Conservation (phyloP, 2,797 vertebrate species). For the Cyprinella venusta region DNA sequence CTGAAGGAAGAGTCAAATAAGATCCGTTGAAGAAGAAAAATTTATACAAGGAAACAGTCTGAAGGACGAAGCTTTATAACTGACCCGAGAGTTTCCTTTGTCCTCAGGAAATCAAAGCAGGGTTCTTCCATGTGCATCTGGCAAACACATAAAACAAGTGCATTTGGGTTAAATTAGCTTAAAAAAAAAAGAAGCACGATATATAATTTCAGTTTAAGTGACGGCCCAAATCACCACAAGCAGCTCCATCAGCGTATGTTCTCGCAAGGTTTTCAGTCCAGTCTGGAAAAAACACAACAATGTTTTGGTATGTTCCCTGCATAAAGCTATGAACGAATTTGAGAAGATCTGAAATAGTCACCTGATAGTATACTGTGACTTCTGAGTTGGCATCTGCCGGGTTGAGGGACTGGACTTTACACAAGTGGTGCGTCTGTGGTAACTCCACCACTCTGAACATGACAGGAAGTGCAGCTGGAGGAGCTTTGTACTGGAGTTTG, state of each 20-base stretch:
- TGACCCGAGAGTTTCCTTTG: constrained; percentile 88
- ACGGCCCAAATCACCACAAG: constrained; percentile 81
- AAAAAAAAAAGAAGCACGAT: not conserved
- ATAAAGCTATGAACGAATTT: not conserved
- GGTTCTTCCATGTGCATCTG: constrained; percentile 95
- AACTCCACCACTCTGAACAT: constrained; percentile 80
- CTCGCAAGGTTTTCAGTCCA: constrained; percentile 82
- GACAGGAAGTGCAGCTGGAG: constrained; percentile 76
- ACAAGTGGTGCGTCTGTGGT: constrained; percentile 73
- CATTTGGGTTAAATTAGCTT: not conserved
- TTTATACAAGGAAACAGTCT: constrained; percentile 10
- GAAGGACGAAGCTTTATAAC: constrained; percentile 40
- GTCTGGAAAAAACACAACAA: constrained; percentile 73
- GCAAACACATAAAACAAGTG: not conserved
- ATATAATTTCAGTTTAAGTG: not conserved
- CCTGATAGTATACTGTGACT: constrained; percentile 84
- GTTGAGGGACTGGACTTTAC: constrained; percentile 79
- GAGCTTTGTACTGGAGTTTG: constrained; percentile 74
- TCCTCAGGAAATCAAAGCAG: constrained; percentile 90
- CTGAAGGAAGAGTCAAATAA: constrained; percentile 62
- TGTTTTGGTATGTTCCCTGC: not conserved
- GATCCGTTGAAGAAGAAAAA: not conserved
- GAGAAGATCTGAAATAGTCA: constrained; percentile 2
- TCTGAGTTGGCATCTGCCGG: constrained; percentile 80
- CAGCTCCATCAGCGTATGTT: constrained; percentile 88